Evolutionary conservation across 1,140 invertebrate species (phyloP), one percentile per base, ranked within the genome.

Genomic region (Drosophila yakuba): DNA sequence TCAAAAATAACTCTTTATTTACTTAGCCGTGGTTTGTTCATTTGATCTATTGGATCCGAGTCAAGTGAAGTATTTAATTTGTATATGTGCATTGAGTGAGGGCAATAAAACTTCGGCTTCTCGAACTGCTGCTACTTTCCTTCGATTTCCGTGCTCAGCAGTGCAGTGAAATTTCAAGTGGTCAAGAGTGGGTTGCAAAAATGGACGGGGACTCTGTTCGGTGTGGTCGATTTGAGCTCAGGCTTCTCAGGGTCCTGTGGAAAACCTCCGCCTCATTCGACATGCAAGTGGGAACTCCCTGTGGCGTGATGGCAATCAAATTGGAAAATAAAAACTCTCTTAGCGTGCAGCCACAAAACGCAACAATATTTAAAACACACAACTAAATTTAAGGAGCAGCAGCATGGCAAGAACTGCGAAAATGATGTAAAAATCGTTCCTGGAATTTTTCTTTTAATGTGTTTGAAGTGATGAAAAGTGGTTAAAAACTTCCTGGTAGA

Each of bases 151-250:
- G 43, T 45, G 36, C 59, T 61, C 44, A 56, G 72, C 71, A 60
- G 63, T 61, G 80, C 77, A 85, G 68, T 81, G 73, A 80, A 82
- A 80, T 81, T 86, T 69, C 62, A 68, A 84, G 82, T 74, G 78
- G 25, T 58, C 47, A 52, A 72, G 68, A 66, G 58, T 71, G 66
- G 63, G 32, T 35, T 10, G 43, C 39, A 69, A 47, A 45, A 39
- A n/a, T 14, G 39, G 10, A 38, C 23, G 39, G 12, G 11, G 35
- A 11, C 20, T 45, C 15, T 45, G n/a, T 44, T 56, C 23, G 59
- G 64, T 75, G 60, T 74, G 73, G 73, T 58, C 73, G 66, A 43
- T 75, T 59, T 75, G 58, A 75, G 72, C 51, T 50, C 72, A 64
- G 51, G 71, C 72, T 64, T 74, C 47, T 11, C 38, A 55, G 15